Conservation (phyloP, 2,797 vertebrate species). For the Eleutherodactylus coqui region DNA sequence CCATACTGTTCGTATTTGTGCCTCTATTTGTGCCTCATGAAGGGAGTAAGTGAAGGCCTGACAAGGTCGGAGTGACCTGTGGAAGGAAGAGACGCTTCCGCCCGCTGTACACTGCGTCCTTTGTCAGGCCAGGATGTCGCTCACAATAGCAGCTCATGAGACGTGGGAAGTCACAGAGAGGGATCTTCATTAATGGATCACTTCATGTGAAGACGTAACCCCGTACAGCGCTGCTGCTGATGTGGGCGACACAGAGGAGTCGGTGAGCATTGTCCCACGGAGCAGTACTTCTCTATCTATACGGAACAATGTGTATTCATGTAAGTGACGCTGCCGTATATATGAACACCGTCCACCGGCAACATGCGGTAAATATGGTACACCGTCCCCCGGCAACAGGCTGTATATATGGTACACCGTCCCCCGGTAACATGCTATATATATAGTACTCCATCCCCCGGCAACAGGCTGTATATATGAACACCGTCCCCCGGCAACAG, state of each 20-base stretch:
- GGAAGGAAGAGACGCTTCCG: slow-evolving; percentile 62
- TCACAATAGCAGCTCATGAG: slow-evolving; percentile 57
- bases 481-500: no score
- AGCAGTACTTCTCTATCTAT: neutral
- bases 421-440: no score
- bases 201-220: slow-evolving; percentile 42
- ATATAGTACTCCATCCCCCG: no score
- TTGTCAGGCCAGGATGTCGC: slow-evolving; percentile 61
- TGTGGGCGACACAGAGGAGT: neutral
- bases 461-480: no score
- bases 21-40: slow-evolving; percentile 34
- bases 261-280: neutral
- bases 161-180: slow-evolving; percentile 52
- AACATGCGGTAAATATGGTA: no score
- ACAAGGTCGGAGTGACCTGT: slow-evolving; percentile 63
- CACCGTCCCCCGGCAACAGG: no score
- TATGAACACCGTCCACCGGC: no score
- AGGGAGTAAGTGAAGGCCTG: slow-evolving; percentile 44
- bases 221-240: slow-evolving; percentile 1
- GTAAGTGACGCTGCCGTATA: no score
- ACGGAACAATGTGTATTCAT: no score
- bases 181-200: slow-evolving; percentile 47
- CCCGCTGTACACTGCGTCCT: slow-evolving; percentile 57
- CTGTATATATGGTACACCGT: no score
- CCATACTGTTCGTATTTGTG: neutral